Evolutionary conservation across 1,140 invertebrate species (phyloP), one percentile per base, ranked within the genome.

Genomic region (Micrasema minimum): DNA sequence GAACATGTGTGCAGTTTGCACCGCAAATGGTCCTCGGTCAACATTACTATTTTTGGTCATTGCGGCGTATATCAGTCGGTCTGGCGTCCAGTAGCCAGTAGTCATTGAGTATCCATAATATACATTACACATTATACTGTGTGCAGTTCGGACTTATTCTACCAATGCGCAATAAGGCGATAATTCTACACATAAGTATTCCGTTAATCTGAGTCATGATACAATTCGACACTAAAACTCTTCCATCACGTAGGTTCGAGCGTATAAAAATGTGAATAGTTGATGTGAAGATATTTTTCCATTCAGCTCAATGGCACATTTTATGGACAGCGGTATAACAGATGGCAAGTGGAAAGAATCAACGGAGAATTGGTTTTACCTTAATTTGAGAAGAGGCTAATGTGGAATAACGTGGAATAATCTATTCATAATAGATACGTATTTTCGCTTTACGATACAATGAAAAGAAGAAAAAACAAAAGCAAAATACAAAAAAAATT

Each of bases 41-140:
- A 6, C 37, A 59, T 59, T 59, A 41, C 55, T 59, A 41, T 59
- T 59, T 59, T 59, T 59, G 55, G 55, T 59, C 55, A 59, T 59
- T 59, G 55, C 35, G 1, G 37, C 16, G 26, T 35, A 23, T 35
- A 26, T 55, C 51, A 55, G 26, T 20, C 10, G 51, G 51, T 55
- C 23, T 23, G 26, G 31, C 2, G 20, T 18, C 20, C 48, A 51
- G 14, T n/a, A n/a, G n/a, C n/a, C n/a, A n/a, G n/a, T n/a, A n/a
- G n/a, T n/a, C n/a, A n/a, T n/a, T n/a, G n/a, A n/a, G n/a, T n/a
- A n/a, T n/a, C n/a, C n/a, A n/a, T n/a, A n/a, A n/a, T n/a, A n/a
- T n/a, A n/a, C n/a, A n/a, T n/a, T n/a, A n/a, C n/a, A n/a, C n/a
- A n/a, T n/a, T n/a, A n/a, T n/a, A n/a, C n/a, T n/a, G n/a, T n/a